These are phyloP conservation scores for Emmelina monodactyla DNA, from an alignment of 2,888 invertebrate genomes.

Conservation along the genomic window DNA sequence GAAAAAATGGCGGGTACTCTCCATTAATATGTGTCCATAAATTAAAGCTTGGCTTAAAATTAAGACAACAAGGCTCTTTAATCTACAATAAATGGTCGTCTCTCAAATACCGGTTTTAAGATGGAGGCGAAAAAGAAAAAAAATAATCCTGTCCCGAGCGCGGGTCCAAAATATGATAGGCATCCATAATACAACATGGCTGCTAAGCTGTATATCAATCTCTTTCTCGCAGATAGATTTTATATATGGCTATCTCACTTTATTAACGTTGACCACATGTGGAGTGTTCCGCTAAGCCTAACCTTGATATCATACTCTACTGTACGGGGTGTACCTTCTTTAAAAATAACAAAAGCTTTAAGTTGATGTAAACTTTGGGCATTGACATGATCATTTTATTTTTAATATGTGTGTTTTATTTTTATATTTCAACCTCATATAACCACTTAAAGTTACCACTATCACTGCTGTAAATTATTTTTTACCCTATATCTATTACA, in stretches of 20 bases:
- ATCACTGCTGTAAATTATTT: too few species aligned
- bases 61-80: slow-evolving; percentile 68
- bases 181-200: slow-evolving; percentile 67
- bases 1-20: slow-evolving; percentile 52
- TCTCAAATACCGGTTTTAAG: slow-evolving; percentile 56
- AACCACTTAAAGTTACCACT: too few species aligned
- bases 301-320: slow-evolving; percentile 65
- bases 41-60: slow-evolving; percentile 65
- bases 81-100: slow-evolving; percentile 67
- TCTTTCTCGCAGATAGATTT: slow-evolving; percentile 29
- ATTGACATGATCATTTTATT: too few species aligned
- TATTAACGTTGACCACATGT: slow-evolving; percentile 66
- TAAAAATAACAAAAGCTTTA: too few species aligned
- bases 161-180: slow-evolving; percentile 67
- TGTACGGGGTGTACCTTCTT: slow-evolving; percentile 42
- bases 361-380: too few species aligned
- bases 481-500: too few species aligned
- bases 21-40: slow-evolving; percentile 60
- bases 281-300: slow-evolving; percentile 66
- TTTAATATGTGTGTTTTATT: too few species aligned
- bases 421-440: too few species aligned
- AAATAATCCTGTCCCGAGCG: slow-evolving; percentile 61
- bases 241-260: slow-evolving; percentile 46
- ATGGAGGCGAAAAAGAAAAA: slow-evolving; percentile 60
- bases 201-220: slow-evolving; percentile 56